Conservation (phyloP, 35 echinoderm and acorn worm species). For the Lytechinus pictus region DNA sequence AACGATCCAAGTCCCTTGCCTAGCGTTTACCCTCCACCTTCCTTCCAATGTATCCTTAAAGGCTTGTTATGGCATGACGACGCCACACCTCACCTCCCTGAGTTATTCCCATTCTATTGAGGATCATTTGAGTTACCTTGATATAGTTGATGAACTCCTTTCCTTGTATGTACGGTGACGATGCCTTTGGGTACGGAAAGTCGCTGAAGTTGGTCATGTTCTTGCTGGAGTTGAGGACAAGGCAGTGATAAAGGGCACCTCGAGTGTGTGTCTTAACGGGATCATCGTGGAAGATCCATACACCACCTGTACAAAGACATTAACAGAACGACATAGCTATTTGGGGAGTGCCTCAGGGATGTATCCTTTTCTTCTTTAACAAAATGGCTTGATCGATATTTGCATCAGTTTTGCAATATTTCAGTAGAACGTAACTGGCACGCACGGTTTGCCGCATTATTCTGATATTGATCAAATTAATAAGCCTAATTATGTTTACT, state of each 20-base stretch:
- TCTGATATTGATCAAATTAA: too few species aligned
- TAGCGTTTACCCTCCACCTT: too few species aligned
- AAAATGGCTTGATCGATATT: too few species aligned
- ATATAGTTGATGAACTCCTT: slow-evolving; percentile 72
- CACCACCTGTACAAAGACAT: slow-evolving; percentile 65
- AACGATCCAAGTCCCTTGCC: too few species aligned
- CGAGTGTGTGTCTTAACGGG: slow-evolving; percentile 47
- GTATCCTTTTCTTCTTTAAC: background rate
- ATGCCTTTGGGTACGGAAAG: slow-evolving; percentile 68
- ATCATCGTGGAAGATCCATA: slow-evolving; percentile 79
- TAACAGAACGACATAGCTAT: background rate
- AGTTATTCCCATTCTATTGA: too few species aligned
- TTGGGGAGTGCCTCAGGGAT: background rate
- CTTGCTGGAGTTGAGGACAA: slow-evolving; percentile 89
- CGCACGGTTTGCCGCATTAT: too few species aligned
- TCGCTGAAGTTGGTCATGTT: slow-evolving; percentile 91
- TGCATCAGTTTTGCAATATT: too few species aligned
- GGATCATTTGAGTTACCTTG: background rate
- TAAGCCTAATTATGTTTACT: too few species aligned
- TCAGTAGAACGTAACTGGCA: too few species aligned
- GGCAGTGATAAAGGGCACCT: slow-evolving; percentile 74
- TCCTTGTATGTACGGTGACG: slow-evolving; percentile 69
- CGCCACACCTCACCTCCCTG: too few species aligned
- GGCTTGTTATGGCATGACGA: too few species aligned
- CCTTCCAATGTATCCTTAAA: too few species aligned